Percentiles rank a stretch among this genome's conserved stretches.
phyloP scores from a whole-genome alignment of 2,797 vertebrate genomes.

The Syndactyla subalaris region DNA sequence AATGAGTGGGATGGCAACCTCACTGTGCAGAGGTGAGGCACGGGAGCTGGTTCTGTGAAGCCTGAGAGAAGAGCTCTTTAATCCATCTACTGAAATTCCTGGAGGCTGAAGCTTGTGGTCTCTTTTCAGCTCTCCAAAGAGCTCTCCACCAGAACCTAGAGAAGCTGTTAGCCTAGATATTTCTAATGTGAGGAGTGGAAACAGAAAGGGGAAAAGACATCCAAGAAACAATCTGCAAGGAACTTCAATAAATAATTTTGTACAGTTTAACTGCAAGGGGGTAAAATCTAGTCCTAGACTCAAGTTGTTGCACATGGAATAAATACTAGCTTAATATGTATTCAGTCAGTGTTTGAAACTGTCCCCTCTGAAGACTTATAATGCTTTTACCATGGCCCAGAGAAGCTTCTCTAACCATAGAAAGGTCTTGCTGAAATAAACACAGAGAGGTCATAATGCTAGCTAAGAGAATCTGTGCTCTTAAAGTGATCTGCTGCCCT shows the following conservation, averaged over 20 bases:
- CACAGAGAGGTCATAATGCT: background rate
- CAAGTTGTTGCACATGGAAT: background rate
- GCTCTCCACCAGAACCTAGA: background rate
- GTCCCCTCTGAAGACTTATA: background rate
- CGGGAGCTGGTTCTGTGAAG: background rate
- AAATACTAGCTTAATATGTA: background rate
- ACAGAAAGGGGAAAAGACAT: background rate
- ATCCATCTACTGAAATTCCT: background rate
- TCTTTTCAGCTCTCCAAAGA: background rate
- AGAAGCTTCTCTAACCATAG: background rate
- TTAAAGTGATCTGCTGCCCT: conserved; percentile 6
- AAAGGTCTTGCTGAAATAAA: conserved; percentile 25
- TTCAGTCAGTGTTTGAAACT: background rate
- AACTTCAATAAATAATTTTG: background rate
- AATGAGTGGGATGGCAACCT: background rate
- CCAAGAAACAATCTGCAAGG: background rate
- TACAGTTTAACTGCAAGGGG: background rate
- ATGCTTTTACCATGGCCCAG: background rate
- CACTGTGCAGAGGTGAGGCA: background rate
- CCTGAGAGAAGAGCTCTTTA: background rate
- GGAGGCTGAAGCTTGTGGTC: background rate
- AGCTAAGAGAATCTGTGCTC: background rate
- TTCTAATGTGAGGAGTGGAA: background rate
- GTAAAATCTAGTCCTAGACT: background rate
- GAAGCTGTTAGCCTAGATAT: background rate